phyloP scores from a whole-genome alignment of 2,888 invertebrate genomes.

The Eucera pruinosa region DNA sequence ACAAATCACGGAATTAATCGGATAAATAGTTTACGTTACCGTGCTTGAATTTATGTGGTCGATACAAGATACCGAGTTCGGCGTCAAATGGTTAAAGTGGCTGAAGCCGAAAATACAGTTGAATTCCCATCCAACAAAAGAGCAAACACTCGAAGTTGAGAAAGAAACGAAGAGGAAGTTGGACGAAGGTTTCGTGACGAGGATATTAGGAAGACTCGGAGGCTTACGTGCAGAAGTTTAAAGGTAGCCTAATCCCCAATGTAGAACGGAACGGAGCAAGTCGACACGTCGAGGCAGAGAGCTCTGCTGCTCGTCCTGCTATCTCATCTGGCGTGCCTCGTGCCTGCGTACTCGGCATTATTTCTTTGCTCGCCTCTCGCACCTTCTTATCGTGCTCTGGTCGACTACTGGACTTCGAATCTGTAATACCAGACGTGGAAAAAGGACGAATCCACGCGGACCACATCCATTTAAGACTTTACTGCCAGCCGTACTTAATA shows the following conservation, averaged over 20 bases:
- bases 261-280: slow-evolving; percentile 32
- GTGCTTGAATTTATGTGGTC: too few relatives aligned
- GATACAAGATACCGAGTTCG: too few relatives aligned
- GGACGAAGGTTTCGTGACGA: slow-evolving; percentile 23
- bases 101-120: too few relatives aligned
- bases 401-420: slow-evolving; percentile 42
- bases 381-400: slow-evolving; percentile 51
- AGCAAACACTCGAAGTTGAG: too few relatives aligned
- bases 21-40: too few relatives aligned
- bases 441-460: neutral
- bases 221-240: slow-evolving; percentile 8
- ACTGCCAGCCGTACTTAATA: too few relatives aligned
- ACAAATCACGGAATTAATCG: too few relatives aligned
- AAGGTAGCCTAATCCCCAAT: slow-evolving; percentile 44
- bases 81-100: too few relatives aligned
- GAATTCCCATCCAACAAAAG: too few relatives aligned
- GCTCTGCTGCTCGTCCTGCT: slow-evolving; percentile 10
- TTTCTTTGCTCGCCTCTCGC: slow-evolving; percentile 40
- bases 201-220: slow-evolving; percentile 27
- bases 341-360: slow-evolving; percentile 51
- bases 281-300: slow-evolving; percentile 40
- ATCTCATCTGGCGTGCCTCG: slow-evolving; percentile 53
- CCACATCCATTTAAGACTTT: too few relatives aligned
- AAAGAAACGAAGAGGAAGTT: neutral
- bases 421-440: neutral